Evolutionary conservation across 2,888 invertebrate genomes (phyloP), one percentile per base, ranked within the genome.

Genomic region (Drosophila paranaensis): DNA sequence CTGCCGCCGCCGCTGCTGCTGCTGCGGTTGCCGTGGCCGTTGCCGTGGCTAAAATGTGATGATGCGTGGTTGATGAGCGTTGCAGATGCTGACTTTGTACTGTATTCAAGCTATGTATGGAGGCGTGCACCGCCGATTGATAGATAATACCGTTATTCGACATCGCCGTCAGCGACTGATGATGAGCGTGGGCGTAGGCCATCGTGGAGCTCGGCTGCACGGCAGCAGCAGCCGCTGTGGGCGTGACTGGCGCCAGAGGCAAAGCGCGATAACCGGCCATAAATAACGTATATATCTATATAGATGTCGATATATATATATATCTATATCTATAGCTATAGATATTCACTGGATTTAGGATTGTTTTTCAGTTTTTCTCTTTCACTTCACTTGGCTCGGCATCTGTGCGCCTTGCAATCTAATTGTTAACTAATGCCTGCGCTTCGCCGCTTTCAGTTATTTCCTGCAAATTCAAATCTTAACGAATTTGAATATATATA

Each of bases 121-220:
- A 91, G 80, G 92, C 91, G 83, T 92, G 92, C 78, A 92, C 92
- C 79, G 93, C 92, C 81, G 92, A 91, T 79, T 92, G 92, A 92
- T 93, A 93, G 74, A 92, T 91, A 83, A 93, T 91, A 82, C 92
- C 92, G 79, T 92, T 92, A 87, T 93, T 93, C 30, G 92, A 91
- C 90, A 92, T 88, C 2, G 91, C 90, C 67, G 92, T 92, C 92
- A 92, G 91, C 77, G 91, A 91, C 35, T 92, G 92, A 69, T 93
- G 92, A 71, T 54, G 54, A 0, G 54, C 39, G 16, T 54, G 54
- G 54, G 54, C 54, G 30, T 54, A 54, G 40, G 85, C 92, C 92
- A 93, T 92, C 16, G 92, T 90, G 51, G 91, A 82, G 11, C 67
- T 37, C 89, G 82, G 86, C 35, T 75, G 81, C 46, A 84, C 82